Percentiles rank a stretch among this genome's conserved stretches.
Conservation (phyloP, 2,888 invertebrate species). For the Aplocera efformata region DNA sequence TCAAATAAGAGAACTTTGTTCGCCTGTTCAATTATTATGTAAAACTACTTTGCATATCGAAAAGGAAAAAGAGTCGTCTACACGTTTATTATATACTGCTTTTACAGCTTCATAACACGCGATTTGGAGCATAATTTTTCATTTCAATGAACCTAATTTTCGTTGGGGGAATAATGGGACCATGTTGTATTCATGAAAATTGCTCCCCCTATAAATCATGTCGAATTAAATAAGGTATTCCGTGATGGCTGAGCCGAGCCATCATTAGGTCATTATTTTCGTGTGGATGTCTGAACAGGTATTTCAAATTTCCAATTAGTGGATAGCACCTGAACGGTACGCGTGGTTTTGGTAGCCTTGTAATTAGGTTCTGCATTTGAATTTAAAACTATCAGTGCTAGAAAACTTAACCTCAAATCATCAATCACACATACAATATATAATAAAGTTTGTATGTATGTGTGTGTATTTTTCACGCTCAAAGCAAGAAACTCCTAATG, state of each 20-base stretch:
- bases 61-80: conserved; percentile 7
- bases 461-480: no score
- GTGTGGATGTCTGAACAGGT: not conserved
- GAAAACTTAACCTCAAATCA: no score
- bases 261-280: conserved; percentile 6
- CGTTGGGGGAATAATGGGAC: conserved; percentile 22
- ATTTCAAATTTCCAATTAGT: no score
- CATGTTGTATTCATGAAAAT: conserved; percentile 26
- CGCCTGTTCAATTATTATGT: no score
- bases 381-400: no score
- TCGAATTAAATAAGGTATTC: conserved; percentile 26
- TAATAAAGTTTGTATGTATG: no score
- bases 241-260: conserved; percentile 12
- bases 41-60: conserved; percentile 5
- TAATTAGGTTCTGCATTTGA: no score
- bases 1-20: no score
- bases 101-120: conserved; percentile 28
- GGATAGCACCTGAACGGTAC: no score
- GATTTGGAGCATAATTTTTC: conserved; percentile 29
- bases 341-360: no score
- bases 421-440: no score
- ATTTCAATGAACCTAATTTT: conserved; percentile 28
- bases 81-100: conserved; percentile 18
- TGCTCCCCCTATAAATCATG: conserved; percentile 24
- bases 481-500: no score